Percentiles rank a stretch among this genome's conserved stretches.
Evolutionary conservation across 2,888 invertebrate genomes (phyloP).

Genomic region (Drosophila atroscutellata): DNA sequence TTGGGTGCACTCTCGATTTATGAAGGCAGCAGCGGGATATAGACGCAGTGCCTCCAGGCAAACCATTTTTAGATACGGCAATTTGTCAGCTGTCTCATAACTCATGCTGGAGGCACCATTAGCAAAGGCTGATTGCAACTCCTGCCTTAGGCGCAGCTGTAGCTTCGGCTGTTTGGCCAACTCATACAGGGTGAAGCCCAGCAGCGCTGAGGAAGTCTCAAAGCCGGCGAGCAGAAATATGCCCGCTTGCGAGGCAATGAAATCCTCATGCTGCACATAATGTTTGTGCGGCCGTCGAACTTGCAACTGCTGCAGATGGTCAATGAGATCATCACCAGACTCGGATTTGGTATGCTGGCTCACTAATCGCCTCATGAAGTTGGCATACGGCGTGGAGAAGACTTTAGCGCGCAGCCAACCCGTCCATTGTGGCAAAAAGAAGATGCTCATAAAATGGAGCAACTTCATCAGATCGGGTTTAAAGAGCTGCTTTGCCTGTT

Average conservation of each 20-base stretch:
- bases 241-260: conserved; percentile 81
- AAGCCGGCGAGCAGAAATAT: conserved; percentile 82
- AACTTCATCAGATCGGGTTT: conserved; percentile 61
- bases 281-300: conserved; percentile 39
- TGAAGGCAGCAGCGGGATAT: conserved; percentile 83
- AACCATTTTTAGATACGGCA: conserved; percentile 85
- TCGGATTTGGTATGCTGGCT: conserved; percentile 2
- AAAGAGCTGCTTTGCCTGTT: conserved; percentile 69
- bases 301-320: conserved; percentile 84
- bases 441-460: conserved; percentile 73
- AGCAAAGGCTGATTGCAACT: conserved; percentile 79
- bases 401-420: conserved; percentile 69
- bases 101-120: conserved; percentile 53
- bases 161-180: conserved; percentile 83
- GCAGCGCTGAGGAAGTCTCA: conserved; percentile 83
- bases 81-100: conserved; percentile 82
- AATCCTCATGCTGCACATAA: conserved; percentile 70
- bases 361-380: conserved; percentile 83
- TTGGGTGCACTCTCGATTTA: conserved; percentile 81
- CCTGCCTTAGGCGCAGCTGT: conserved; percentile 83
- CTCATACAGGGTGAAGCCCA: conserved; percentile 84
- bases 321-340: conserved; percentile 85
- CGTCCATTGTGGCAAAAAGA: conserved; percentile 74
- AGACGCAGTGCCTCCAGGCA: conserved; percentile 81
- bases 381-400: conserved; percentile 62